Evolutionary conservation across 2,113 vertebrate genomes (phyloP), one percentile per base, ranked within the genome.

Genomic region (Anoura caudifer): DNA sequence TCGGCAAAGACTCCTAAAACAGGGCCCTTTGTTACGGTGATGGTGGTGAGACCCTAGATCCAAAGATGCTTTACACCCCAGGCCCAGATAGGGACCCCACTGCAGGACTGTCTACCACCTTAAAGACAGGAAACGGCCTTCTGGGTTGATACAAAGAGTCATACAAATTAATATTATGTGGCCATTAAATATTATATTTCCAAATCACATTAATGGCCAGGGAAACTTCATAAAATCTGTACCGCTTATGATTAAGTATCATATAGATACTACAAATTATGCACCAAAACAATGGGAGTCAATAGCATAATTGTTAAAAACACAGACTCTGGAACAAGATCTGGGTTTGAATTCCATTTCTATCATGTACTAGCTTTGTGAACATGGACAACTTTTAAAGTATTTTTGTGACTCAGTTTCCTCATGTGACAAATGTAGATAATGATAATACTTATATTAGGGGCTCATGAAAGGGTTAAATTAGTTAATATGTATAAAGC

Each of bases 391-490:
- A 61, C 33, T 84, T 94, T 69, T 41, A 19, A 17, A 67, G 19
- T 93, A 87, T 75, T 56, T 84, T 38, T 67, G n/a, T 59, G 52
- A 77, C 50, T 97, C 52, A 86, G 59, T 77, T 91, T 93, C 28
- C 28, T 70, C 61, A 77, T 61, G n/a, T 91, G 31, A 85, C 47
- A 94, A 86, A 89, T 43, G 20, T 43, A 20, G 26, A 70, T 33
- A 91, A 82, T 86, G 79, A 73, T 3, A 75, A 2, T 47, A 56
- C 11, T 70, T 76, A 41, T 22, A 31, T 59, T 82, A 83, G 16
- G 5, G 19, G 47, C 33, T 95, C 65, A 12, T 31, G 67, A 82
- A 77, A 92, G 90, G 31, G 87, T 80, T 81, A 70, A 50, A 54
- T 41, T 31, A 61, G 22, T 69, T 61, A 17, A 41, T 85, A 89